Percentiles rank a stretch among this genome's conserved stretches.
Conservation (phyloP, 1,140 invertebrate species). For the Sitodiplosis mosellana region DNA sequence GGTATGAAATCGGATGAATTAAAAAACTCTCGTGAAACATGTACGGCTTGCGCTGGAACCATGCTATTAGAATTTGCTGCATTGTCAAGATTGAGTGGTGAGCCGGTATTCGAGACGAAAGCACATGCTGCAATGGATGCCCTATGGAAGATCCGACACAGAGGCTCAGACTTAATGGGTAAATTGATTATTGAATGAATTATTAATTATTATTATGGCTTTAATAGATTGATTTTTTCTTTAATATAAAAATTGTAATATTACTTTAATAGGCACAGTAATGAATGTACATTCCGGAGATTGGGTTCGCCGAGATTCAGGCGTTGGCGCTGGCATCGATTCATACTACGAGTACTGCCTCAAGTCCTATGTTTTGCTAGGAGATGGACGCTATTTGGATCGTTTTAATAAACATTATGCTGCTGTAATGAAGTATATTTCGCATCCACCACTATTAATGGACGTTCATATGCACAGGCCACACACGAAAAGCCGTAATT, state of each 20-base stretch:
- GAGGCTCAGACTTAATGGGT: constrained; percentile 77
- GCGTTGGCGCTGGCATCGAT: constrained; percentile 97
- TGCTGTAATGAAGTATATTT: constrained; percentile 97
- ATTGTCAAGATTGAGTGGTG: constrained; percentile 78
- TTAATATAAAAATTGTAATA: no score
- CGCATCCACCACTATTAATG: constrained; percentile 82
- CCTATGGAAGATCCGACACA: constrained; percentile 84
- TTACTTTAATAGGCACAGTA: no score
- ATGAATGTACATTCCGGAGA: constrained; percentile 94
- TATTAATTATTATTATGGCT: no score
- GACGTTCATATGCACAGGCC: constrained; percentile 99
- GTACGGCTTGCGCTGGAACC: constrained; percentile 95
- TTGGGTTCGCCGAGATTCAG: constrained; percentile 88
- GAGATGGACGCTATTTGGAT: constrained; percentile 79
- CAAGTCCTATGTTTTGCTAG: constrained; percentile 73
- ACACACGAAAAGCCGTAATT: constrained; percentile 84
- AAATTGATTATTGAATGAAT: no score
- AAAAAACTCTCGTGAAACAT: constrained; percentile 70
- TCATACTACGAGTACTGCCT: constrained; percentile 98
- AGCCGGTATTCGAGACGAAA: constrained; percentile 85
- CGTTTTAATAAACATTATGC: constrained; percentile 92
- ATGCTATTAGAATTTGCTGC: constrained; percentile 97
- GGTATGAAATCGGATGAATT: constrained; percentile 64
- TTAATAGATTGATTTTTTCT: no score
- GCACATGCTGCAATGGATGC: constrained; percentile 93